Evolutionary conservation across 2,113 vertebrate species (phyloP).

Genomic region (Cyanoderma ruficeps): DNA sequence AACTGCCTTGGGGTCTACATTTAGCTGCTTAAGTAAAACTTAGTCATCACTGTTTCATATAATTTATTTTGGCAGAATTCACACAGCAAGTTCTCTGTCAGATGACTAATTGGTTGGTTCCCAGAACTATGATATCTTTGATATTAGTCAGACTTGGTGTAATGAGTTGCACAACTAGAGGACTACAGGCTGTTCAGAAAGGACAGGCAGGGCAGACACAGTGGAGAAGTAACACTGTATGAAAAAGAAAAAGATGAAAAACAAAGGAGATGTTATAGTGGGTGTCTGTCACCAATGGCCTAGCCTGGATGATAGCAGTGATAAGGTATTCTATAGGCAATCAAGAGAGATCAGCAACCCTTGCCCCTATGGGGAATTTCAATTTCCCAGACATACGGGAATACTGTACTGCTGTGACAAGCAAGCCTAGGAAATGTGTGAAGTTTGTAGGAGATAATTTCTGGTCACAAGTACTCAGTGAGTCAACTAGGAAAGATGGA

Average conservation of each 20-base stretch:
- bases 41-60: not conserved
- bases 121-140: too few species aligned
- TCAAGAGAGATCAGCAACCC: not conserved
- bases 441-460: not conserved
- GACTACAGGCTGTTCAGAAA: not conserved
- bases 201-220: accelerated
- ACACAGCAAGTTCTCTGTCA: not conserved
- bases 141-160: not conserved
- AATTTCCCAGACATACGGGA: not conserved
- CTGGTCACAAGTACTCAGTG: not conserved
- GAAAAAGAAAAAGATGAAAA: not conserved
- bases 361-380: not conserved
- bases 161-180: accelerated
- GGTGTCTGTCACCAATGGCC: too few species aligned
- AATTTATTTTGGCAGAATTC: not conserved
- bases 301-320: not conserved
- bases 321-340: not conserved
- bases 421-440: not conserved
- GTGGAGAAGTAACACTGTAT: not conserved
- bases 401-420: not conserved
- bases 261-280: not conserved
- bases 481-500: not conserved
- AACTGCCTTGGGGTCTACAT: not conserved
- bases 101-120: not conserved
- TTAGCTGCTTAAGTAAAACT: not conserved